Conservation (phyloP, 2,113 vertebrate species). For the Mormyrus lacerda region DNA sequence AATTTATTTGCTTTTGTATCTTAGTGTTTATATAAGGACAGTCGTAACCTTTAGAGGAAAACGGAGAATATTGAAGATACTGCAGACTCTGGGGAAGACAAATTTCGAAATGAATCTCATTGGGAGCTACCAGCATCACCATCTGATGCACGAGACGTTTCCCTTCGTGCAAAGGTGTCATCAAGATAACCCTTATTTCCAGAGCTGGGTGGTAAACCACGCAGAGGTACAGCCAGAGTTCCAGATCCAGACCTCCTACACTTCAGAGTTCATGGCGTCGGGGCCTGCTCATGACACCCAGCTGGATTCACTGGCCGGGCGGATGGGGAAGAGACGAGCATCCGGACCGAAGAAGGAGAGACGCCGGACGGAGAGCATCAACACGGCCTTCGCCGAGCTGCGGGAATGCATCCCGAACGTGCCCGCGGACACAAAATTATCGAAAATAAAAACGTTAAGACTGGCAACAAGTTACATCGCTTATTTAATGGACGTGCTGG, state of each 20-base stretch:
- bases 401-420: conserved; percentile 84
- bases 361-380: conserved; percentile 82
- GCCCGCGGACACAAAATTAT: conserved; percentile 80
- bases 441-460: conserved; percentile 80
- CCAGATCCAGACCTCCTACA: conserved; percentile 60
- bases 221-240: conserved; percentile 70
- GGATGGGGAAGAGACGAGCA: conserved; percentile 68
- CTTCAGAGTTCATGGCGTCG: conserved; percentile 47
- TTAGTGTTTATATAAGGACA: background rate
- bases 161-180: conserved; percentile 80
- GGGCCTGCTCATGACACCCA: conserved; percentile 58
- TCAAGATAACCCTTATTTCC: conserved; percentile 75
- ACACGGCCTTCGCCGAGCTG: conserved; percentile 80
- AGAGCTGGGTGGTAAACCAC: conserved; percentile 82
- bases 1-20: background rate
- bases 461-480: conserved; percentile 84
- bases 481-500: conserved; percentile 85
- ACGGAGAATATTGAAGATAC: background rate
- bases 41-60: background rate
- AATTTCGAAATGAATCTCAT: conserved; percentile 79
- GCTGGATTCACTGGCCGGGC: conserved; percentile 68
- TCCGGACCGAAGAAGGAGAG: conserved; percentile 83
- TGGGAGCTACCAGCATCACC: conserved; percentile 80
- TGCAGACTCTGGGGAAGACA: background rate
- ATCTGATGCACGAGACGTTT: conserved; percentile 82